A percentile compares a stretch with the other conserved stretches of the same genome.
These are phyloP conservation scores for Clivina fossor DNA, from an alignment of 2,888 invertebrate species.

Conservation along the genomic window DNA sequence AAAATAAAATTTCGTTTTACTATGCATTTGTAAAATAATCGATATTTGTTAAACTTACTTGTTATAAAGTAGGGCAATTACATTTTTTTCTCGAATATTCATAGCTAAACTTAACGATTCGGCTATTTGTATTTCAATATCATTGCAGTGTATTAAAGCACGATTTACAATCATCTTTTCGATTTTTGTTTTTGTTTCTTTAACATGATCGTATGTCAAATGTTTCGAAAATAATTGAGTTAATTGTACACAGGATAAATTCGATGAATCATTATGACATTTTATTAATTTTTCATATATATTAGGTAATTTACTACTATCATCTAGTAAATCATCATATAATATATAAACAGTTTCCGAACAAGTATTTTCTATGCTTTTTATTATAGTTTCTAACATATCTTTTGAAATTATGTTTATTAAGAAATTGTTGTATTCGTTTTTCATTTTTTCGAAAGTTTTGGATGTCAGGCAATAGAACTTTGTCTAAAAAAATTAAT, in stretches of 20 bases:
- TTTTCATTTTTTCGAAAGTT: slow-evolving; percentile 38
- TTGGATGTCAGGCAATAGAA: slow-evolving; percentile 45
- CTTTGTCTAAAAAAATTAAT: slow-evolving; percentile 48
- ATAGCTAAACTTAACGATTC: slow-evolving; percentile 46
- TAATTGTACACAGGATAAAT: slow-evolving; percentile 43
- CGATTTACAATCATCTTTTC: slow-evolving; percentile 45
- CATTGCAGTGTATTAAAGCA: slow-evolving; percentile 44
- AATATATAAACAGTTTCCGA: slow-evolving; percentile 42
- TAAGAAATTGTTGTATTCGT: slow-evolving; percentile 45
- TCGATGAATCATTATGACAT: slow-evolving; percentile 11
- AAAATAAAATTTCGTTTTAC: slow-evolving; percentile 15
- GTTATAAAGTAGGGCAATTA: slow-evolving; percentile 43
- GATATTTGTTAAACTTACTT: slow-evolving; percentile 37
- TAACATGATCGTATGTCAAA: slow-evolving; percentile 42
- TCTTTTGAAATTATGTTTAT: slow-evolving; percentile 39
- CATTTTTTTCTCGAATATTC: slow-evolving; percentile 42
- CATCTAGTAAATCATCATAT: slow-evolving; percentile 32
- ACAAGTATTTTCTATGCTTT: slow-evolving; percentile 35
- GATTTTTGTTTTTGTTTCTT: slow-evolving; percentile 39
- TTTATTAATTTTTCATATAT: slow-evolving; percentile 23
- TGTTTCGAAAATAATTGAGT: slow-evolving; percentile 46
- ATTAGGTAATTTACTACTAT: slow-evolving; percentile 8
- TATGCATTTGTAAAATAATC: slow-evolving; percentile 9
- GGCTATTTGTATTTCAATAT: slow-evolving; percentile 49
- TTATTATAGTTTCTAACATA: slow-evolving; percentile 42